phyloP scores from a whole-genome alignment of 2,888 invertebrate species.

The Leptinotarsa haldemani region DNA sequence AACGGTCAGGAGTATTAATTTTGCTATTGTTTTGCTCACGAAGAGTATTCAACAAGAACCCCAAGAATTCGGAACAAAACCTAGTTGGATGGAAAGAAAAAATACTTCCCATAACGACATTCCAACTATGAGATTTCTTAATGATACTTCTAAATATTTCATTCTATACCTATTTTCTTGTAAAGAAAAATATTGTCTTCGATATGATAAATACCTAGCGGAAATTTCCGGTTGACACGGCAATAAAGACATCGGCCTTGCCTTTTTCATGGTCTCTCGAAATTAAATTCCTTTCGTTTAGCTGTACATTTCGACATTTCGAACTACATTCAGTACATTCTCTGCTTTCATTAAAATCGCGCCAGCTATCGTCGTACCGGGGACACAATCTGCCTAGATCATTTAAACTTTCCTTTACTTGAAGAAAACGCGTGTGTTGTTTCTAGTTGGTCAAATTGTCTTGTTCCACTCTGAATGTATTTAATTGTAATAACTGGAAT shows the following conservation, averaged over 20 bases:
- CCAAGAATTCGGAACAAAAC: too few relatives aligned
- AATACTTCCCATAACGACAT: too few relatives aligned
- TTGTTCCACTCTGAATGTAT: not conserved
- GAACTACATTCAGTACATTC: slow-evolving; percentile 27
- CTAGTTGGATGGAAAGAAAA: too few relatives aligned
- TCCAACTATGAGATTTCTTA: too few relatives aligned
- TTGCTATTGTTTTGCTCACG: too few relatives aligned
- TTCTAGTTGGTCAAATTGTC: not conserved
- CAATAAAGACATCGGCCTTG: slow-evolving; percentile 4
- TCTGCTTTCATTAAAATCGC: slow-evolving; percentile 9
- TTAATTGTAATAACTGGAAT: not conserved
- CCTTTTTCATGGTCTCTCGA: slow-evolving; percentile 12
- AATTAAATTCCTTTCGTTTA: slow-evolving; percentile 27
- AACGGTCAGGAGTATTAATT: too few relatives aligned
- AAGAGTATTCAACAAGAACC: too few relatives aligned
- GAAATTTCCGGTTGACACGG: too few relatives aligned
- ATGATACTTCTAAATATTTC: too few relatives aligned
- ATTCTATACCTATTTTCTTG: too few relatives aligned
- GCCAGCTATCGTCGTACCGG: not conserved
- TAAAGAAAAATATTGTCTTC: too few relatives aligned
- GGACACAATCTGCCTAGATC: not conserved
- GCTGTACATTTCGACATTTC: slow-evolving; percentile 5
- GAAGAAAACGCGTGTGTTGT: slow-evolving; percentile 21
- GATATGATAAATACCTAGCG: too few relatives aligned
- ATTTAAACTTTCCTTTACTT: slow-evolving; percentile 20